Base-by-base conservation (phyloP, 1,140 invertebrate genomes). In the Neoseiulus cucumeris region DNA sequence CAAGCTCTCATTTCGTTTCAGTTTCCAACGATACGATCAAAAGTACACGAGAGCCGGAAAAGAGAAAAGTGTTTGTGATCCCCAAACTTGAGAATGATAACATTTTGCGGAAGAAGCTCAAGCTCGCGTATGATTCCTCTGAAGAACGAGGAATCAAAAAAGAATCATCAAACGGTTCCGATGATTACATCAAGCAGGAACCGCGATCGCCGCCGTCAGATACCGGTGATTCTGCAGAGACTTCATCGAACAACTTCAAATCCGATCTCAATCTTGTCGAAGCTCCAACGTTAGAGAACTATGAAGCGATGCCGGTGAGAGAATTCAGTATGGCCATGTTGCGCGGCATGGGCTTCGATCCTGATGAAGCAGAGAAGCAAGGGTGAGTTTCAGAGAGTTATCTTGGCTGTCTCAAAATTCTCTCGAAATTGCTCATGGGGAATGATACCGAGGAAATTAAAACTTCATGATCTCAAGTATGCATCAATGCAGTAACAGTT, bases 311-410 rank as follows among this genome's bases (percentile, higher is more conserved):
- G 64, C 91, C 91, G 1, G 83, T 96, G 51, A 81, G 83, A 73
- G 80, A 87, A 51, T 97, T 85, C 85, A 92, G 92, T 7, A 69
- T 89, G 70, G 92, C 91, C 5, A 86, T 95, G 85, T 76, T 97
- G 17, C 76, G 90, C 71, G 92, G 92, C 41, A 96, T 96, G 91
- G 91, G 91, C 0, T 96, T 89, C 89, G 82, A 83, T 69, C 81
- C 85, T 68, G 82, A 77, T 33, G 82, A 82, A 79, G 86, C 81
- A 70, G 84, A 83, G 72, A 84, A 59, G 14, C 12, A 33, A 59
- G 33, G 22, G 51, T 59, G 22, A n/a, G 14, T 14, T 29, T 59
- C 22, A 4, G 4, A 9, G 33, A 39, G 9, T 39, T 6, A 39
- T 6, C 33, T 9, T 9, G 9, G 9, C 33, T 4, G 33, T 39